Base-by-base conservation (phyloP, 2,888 invertebrate species). In the Anticlea derivata region DNA sequence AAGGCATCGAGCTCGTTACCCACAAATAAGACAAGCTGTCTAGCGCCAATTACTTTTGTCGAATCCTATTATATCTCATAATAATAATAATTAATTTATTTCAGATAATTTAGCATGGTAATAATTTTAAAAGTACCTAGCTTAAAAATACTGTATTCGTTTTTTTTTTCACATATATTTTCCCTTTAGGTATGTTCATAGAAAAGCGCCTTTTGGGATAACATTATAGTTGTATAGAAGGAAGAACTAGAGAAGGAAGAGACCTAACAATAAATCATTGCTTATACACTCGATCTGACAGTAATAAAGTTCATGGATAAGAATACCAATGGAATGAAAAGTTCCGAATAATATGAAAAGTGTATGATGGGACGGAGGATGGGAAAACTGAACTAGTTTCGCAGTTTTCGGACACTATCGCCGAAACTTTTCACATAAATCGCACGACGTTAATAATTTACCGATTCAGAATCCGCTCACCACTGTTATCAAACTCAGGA, bases 371-470 rank as follows among this genome's bases (percentile, higher is more conserved):
- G 57, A 23, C 52, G 34, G 30, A 46, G 39, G 34, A 50, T 41
- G 38, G 17, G 44, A 44, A 38, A 49, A 53, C 39, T 23, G 44
- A 43, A 30, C 41, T 37, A 13, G 27, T 40, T 49, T 20, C 23
- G 48, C 66, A 73, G 70, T 71, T 76, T 80, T 73, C 59, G 69
- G 73, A 74, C 73, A 65, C 68, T 70, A 73, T 66, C 67, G 59
- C 44, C 44, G 50, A 61, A 83, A 84, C 73, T 84, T 84, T 77
- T 37, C 71, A 71, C 80, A 83, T 84, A 83, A 83, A 83, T 83
- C 75, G 75, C 62, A 69, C 65, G 71, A 73, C 75, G 75, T 77
- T 79, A 78, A 80, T 80, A 82, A 78, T 81, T 79, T 75, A 77
- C 66, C 68, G 66, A 74, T 81, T 77, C 66, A 63, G 70, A 70